Evolutionary conservation across 2,888 invertebrate genomes (phyloP), one percentile per base, ranked within the genome.

Genomic region (Xiphydria camelus): DNA sequence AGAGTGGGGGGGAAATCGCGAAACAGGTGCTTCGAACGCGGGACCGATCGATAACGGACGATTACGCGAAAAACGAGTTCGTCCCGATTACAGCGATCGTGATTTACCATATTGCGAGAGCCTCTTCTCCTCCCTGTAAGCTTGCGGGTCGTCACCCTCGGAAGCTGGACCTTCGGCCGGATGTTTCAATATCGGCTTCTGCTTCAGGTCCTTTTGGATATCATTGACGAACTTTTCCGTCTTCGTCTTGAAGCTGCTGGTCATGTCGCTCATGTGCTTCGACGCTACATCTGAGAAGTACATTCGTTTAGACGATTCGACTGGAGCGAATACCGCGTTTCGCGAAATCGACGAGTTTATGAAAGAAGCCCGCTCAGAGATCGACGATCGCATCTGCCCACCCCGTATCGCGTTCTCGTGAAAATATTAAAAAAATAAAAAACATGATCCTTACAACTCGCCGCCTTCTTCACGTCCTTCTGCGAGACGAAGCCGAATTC

Each of bases 111-210:
- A 85, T 77, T 86, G 84, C 32, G 86, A 81, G 29, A 84, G 79
- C 62, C 86, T 80, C n/a, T 83, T 80, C 62, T 87, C 86, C 68
- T 87, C 86, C 50, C 85, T 78, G 68, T 85, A 87, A 9, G 84
- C 83, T 65, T 86, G 85, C n/a, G 86, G 75, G 41, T 79, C 84
- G 55, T 80, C 82, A 39, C 76, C 76, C 47, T 77, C 76, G 47
- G 73, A 54, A 62, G 66, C 41, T 55, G 76, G 63, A 67, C 80
- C 68, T 65, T 77, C 53, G 61, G 74, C 62, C 5, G 72, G 59
- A 55, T 77, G 76, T 57, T 80, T 79, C 49, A 80, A 61, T 47
- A 79, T 79, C 4, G 77, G 77, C 40, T 77, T 78, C 53, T 70
- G 64, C 49, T 76, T 79, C 34, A 85, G 76, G 72, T 86, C 86